A percentile compares a stretch with the other conserved stretches of the same genome.
phyloP scores from a whole-genome alignment of 2,797 vertebrate genomes.

The Chromobotia macracanthus region DNA sequence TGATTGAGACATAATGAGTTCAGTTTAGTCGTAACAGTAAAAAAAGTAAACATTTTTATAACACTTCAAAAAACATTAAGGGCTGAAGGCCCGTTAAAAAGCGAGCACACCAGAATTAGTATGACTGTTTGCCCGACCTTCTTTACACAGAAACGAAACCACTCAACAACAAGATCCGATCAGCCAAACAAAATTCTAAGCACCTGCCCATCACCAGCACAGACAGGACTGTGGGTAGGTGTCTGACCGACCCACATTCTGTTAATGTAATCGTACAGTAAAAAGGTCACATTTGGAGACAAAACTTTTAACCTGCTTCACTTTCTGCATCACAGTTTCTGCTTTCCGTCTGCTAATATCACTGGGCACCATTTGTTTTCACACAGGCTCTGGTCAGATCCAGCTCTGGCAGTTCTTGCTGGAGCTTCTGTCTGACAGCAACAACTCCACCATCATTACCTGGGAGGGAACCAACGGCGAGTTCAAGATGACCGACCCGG shows the following conservation, averaged over 20 bases:
- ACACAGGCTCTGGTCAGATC: slow-evolving; percentile 83
- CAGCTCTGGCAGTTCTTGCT: slow-evolving; percentile 88
- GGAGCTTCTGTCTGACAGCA: slow-evolving; percentile 83
- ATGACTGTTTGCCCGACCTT: slow-evolving; percentile 77
- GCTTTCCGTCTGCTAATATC: neutral
- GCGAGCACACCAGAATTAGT: slow-evolving; percentile 51
- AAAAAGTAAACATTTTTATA: too few species aligned
- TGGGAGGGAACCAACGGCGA: slow-evolving; percentile 86
- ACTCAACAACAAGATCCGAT: slow-evolving; percentile 74
- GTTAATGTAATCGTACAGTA: slow-evolving; percentile 68
- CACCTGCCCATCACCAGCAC: slow-evolving; percentile 78
- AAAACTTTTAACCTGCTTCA: too few species aligned
- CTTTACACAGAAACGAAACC: slow-evolving; percentile 80
- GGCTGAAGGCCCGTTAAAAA: too few species aligned
- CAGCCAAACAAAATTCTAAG: slow-evolving; percentile 77
- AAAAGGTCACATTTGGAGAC: slow-evolving; percentile 76
- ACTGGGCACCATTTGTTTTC: neutral
- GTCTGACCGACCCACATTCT: slow-evolving; percentile 63
- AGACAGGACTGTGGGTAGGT: slow-evolving; percentile 83
- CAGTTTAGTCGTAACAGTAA: neutral
- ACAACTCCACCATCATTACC: slow-evolving; percentile 80
- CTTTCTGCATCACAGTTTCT: neutral
- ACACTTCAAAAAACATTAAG: neutral
- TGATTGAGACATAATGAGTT: neutral
- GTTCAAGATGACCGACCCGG: slow-evolving; percentile 88